phyloP scores from a whole-genome alignment of 92 coral and sea anemone genomes.

The Montipora capitata region DNA sequence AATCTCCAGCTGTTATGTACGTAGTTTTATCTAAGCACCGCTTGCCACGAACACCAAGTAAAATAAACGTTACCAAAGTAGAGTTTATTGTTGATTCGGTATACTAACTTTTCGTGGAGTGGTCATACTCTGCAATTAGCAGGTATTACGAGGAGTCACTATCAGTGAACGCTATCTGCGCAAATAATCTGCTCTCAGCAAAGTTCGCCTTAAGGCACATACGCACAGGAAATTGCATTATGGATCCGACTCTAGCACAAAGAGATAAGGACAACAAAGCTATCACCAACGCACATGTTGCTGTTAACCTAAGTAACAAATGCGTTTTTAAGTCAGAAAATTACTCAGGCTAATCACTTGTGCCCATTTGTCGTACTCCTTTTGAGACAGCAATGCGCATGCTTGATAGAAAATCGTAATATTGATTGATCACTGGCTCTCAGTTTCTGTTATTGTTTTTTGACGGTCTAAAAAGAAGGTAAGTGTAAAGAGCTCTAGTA shows the following conservation, averaged over 20 bases:
- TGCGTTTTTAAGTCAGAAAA: background rate
- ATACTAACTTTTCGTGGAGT: background rate
- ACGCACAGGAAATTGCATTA: slow-evolving; percentile 47
- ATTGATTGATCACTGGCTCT: background rate
- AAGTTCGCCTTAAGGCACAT: slow-evolving; percentile 15
- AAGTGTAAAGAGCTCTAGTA: background rate
- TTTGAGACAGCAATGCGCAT: background rate
- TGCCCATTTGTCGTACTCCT: background rate
- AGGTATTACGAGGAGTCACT: background rate
- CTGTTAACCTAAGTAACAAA: background rate
- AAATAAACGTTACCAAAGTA: background rate
- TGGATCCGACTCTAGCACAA: slow-evolving; percentile 5
- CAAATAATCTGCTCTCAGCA: slow-evolving; percentile 18
- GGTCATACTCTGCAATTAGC: background rate
- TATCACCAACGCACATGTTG: slow-evolving; percentile 6
- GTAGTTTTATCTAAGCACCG: background rate
- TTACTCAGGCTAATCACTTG: background rate
- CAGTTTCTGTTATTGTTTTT: background rate
- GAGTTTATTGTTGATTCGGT: background rate
- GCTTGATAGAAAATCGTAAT: background rate
- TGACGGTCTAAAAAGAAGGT: slow-evolving; percentile 1
- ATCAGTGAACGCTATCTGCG: slow-evolving; percentile 48
- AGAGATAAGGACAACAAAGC: slow-evolving; percentile 46
- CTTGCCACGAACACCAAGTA: background rate
- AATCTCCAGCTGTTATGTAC: too few relatives aligned